Evolutionary conservation across 2,888 invertebrate species (phyloP).

Genomic region (Hoplodrina blanda): DNA sequence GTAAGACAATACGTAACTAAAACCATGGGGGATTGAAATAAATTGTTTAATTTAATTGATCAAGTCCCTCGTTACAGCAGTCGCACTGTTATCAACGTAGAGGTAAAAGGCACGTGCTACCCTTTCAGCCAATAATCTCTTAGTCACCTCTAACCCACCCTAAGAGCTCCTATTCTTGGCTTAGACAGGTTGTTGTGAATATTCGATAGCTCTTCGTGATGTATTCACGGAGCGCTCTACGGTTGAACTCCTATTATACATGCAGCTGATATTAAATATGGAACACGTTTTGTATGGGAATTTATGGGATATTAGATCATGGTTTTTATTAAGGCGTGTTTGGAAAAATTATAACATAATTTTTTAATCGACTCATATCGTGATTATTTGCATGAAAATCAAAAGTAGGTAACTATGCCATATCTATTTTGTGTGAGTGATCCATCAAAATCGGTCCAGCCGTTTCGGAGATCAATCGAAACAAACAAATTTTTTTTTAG

Average conservation of each 20-base stretch:
- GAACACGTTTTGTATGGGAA: neutral
- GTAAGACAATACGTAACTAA: too few species aligned
- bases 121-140: slow-evolving; percentile 44
- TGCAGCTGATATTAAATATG: slow-evolving; percentile 36
- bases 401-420: too few species aligned
- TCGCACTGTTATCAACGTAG: slow-evolving; percentile 4
- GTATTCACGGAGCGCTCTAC: slow-evolving; percentile 33
- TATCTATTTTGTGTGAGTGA: too few species aligned
- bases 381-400: too few species aligned
- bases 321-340: neutral
- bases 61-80: slow-evolving; percentile 1
- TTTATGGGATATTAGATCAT: neutral
- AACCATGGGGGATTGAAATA: too few species aligned
- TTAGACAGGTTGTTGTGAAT: slow-evolving; percentile 35
- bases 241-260: slow-evolving; percentile 20
- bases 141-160: slow-evolving; percentile 40
- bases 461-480: too few species aligned
- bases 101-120: slow-evolving; percentile 27
- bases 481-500: too few species aligned
- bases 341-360: too few species aligned
- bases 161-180: slow-evolving; percentile 49
- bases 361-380: too few species aligned
- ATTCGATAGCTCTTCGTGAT: slow-evolving; percentile 36
- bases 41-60: too few species aligned
- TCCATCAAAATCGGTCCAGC: too few species aligned